These are phyloP conservation scores for Varanus komodoensis DNA, from an alignment of 2,113 vertebrate species.

Conservation along the genomic window DNA sequence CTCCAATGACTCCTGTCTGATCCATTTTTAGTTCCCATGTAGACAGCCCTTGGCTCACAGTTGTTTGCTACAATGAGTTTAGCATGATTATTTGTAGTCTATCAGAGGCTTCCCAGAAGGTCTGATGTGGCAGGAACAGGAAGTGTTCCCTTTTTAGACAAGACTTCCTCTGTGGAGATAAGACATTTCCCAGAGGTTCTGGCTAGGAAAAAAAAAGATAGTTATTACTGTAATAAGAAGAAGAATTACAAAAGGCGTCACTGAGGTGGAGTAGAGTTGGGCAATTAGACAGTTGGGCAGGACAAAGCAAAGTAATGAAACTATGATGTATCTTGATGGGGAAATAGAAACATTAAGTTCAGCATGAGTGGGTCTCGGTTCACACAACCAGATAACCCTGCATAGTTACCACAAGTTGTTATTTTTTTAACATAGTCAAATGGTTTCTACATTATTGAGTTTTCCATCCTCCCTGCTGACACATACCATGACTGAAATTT, in stretches of 20 bases:
- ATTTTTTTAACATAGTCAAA: no score
- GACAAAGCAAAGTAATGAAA: neutral
- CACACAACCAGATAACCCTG: no score
- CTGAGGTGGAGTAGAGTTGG: neutral
- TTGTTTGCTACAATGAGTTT: neutral
- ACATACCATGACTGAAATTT: no score
- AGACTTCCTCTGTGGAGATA: neutral
- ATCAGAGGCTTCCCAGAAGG: neutral
- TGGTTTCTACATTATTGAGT: no score
- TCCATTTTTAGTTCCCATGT: neutral
- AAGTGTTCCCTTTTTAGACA: neutral
- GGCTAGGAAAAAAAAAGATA: neutral
- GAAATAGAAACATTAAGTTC: neutral
- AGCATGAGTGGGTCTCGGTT: no score
- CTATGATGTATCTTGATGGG: neutral
- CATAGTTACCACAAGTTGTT: no score
- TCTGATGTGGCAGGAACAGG: slow-evolving; percentile 15
- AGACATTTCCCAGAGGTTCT: neutral
- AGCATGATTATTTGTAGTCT: neutral
- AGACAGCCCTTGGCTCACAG: neutral
- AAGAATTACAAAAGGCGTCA: neutral
- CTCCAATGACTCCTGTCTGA: neutral
- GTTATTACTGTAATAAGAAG: neutral
- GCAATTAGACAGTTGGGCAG: no score
- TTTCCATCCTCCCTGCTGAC: no score